Base-by-base conservation (phyloP, 2,888 invertebrate species). In the Neoscelio sp. region DNA sequence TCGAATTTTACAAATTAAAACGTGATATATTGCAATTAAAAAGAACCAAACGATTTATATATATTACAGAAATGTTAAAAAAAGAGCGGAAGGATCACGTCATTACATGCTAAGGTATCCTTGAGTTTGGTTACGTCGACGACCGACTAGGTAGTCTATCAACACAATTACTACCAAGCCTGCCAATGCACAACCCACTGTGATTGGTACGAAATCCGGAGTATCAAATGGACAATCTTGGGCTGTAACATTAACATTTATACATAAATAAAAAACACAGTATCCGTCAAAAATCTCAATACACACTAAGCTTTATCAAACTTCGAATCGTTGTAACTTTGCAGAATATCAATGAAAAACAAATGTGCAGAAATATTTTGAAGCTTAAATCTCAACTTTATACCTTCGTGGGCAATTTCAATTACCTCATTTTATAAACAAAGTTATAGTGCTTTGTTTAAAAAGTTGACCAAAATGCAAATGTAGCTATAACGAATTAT, bases 151-250 rank as follows among this genome's bases (percentile, higher is more conserved):
- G 92, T 99, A 99, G 42, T 97, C 97, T 83, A 96, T 93, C 83
- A 99, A 93, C 58, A 99, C 98, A 82, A 98, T 94, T 76, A 98
- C 92, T 80, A 99, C 97, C 71, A 99, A 93, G 54, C 94, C 96
- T 79, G 96, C 97, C 71, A 99, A 92, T 54, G 97, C 96, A 89
- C 97, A 96, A 10, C 99, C 99, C 78, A 99, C 99, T 15, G 97
- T 97, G 88, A 99, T 98, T 17, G 99, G 99, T 70, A 99, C 98
- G 80, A 97, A 94, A 91, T 99, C 99, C 10, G 96, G 94, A 2
- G 95, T 94, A 85, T 94, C 94, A 30, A 92, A 92, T 68, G 93
- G 92, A 90, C 97, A 97, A 86, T 96, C 95, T 86, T 93, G 92
- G 0, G 94, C 95, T 95, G 90, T 1, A 91, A 90, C 80, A 75